Evolutionary conservation across 2,797 vertebrate species (phyloP), one percentile per base, ranked within the genome.

Genomic region (Sebastes jordani): DNA sequence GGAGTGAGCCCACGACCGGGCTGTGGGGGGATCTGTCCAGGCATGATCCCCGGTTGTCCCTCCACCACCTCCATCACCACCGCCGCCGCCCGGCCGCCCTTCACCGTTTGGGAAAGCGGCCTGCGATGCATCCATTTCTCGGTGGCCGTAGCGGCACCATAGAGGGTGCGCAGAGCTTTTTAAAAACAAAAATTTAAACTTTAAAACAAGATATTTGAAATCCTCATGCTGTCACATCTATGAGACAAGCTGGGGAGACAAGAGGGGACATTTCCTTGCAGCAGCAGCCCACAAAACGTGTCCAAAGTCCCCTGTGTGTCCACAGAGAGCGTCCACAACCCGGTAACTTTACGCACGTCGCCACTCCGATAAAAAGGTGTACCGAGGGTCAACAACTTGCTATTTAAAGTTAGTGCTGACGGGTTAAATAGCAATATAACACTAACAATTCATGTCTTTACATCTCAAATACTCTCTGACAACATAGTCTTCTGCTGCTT

Each of bases 61-160:
- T 42, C 38, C 38, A 38, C 11, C 36, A 38, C 36, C 13, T 42
- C 38, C 38, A 38, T 5, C 36, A 38, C 11, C 36, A 86, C 89
- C 92, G n/a, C n/a, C n/a, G 68, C 93, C 91, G 90, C 91, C 88
- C 92, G 91, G 93, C 93, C 93, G 93, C 91, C 92, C 94, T 91
- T 96, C 96, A 95, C 95, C 96, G 95, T 95, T 96, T 93, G 94
- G 96, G 95, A 94, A 96, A 96, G 95, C 95, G 95, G 95, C 94
- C 96, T 93, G 95, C 91, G 96, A 95, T 93, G 95, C 92, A 95
- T 96, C 94, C 96, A 97, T 97, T 94, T 94, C 94, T 95, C 89
- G 93, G 94, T 93, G 92, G 91, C 93, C 90, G 94, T 94, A 90
- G 92, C 91, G 93, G 89, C 94, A 97, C 95, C 96, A 97, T 97